Conservation (phyloP, 2,888 invertebrate genomes). For the Augiades crinisus region DNA sequence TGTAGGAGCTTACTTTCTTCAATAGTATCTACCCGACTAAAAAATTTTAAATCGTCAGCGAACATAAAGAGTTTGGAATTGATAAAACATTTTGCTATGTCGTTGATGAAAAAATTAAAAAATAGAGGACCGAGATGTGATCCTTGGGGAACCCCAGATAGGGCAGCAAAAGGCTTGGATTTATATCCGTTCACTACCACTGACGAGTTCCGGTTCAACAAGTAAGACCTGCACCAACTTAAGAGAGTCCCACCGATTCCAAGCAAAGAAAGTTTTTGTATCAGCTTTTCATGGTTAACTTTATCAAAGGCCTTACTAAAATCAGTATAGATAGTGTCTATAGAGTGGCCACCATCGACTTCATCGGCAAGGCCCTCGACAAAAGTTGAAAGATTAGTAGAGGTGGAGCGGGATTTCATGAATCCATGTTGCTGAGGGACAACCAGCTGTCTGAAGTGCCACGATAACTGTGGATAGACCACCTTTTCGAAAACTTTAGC, state of each 20-base stretch:
- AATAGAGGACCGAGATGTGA: neutral
- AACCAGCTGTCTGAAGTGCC: neutral
- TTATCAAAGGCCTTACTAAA: conserved; percentile 14
- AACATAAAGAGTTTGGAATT: neutral
- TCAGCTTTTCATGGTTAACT: conserved; percentile 9
- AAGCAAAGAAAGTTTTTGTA: neutral
- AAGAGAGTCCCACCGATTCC: neutral
- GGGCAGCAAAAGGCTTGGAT: neutral
- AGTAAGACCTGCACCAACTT: neutral
- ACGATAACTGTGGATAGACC: neutral
- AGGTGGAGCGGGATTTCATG: conserved; percentile 21
- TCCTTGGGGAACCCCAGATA: neutral
- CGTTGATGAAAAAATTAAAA: neutral
- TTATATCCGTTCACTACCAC: neutral
- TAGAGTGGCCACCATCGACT: conserved; percentile 17
- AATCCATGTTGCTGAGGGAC: conserved; percentile 9
- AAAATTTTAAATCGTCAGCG: neutral
- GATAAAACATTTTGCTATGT: neutral
- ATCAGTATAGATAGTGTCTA: conserved; percentile 6
- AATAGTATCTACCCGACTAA: neutral
- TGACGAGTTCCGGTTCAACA: neutral
- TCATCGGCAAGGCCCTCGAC: conserved; percentile 11
- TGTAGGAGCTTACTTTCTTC: neutral
- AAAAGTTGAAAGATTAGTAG: conserved; percentile 23
- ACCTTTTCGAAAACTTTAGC: conserved; percentile 4